Evolutionary conservation across 2,888 invertebrate genomes (phyloP).

Genomic region (Leptinotarsa haldemani): DNA sequence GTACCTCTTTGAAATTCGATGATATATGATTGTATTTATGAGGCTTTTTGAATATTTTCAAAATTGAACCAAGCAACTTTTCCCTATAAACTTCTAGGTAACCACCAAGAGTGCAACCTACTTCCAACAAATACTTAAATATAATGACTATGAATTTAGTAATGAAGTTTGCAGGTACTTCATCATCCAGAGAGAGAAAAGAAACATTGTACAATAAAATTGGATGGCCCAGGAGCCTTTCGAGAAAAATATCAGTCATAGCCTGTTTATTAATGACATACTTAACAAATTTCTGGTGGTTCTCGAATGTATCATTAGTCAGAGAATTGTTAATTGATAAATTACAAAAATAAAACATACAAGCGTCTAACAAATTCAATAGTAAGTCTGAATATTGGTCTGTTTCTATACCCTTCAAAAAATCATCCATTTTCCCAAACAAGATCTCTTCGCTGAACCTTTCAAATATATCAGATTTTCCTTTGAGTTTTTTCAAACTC

Average conservation of each 20-base stretch:
- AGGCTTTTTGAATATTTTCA: conserved; percentile 66
- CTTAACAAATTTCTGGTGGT: conserved; percentile 49
- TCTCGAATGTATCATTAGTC: conserved; percentile 44
- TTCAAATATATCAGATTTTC: conserved; percentile 48
- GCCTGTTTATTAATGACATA: conserved; percentile 40
- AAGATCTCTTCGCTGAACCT: conserved; percentile 51
- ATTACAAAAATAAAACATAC: conserved; percentile 55
- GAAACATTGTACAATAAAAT: conserved; percentile 63
- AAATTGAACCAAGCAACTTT: conserved; percentile 67
- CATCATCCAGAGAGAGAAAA: conserved; percentile 55
- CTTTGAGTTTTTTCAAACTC: conserved; percentile 50
- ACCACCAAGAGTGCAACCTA: conserved; percentile 33
- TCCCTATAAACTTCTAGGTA: conserved; percentile 68
- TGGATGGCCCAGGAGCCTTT: conserved; percentile 64
- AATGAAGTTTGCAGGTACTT: conserved; percentile 51
- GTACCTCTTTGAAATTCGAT: conserved; percentile 63
- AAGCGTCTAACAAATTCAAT: conserved; percentile 53
- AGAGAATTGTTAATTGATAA: conserved; percentile 42
- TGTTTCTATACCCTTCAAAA: conserved; percentile 42
- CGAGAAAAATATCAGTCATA: conserved; percentile 53
- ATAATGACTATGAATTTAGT: conserved; percentile 57
- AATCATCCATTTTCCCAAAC: conserved; percentile 46
- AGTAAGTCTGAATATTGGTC: conserved; percentile 48
- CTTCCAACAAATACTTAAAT: conserved; percentile 38
- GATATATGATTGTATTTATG: conserved; percentile 48